Base-by-base conservation (phyloP, 2,797 vertebrate genomes). In the Stomatorhinus walkeri region DNA sequence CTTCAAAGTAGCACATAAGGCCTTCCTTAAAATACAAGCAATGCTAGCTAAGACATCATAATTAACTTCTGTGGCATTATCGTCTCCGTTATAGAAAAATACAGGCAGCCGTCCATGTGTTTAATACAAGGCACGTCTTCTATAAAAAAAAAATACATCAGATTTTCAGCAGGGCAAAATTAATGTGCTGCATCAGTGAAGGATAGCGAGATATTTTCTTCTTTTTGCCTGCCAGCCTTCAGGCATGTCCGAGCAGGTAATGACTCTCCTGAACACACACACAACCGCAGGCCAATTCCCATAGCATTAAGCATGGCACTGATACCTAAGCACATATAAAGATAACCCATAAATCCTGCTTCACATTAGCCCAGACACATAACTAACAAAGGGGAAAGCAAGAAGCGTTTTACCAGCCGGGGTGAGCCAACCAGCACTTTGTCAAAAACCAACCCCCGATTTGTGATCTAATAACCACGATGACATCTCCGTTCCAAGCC, bases 241-340 rank as follows among this genome's bases (percentile, higher is more conserved):
- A 88, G 76, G 79, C 88, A 89, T 61, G 90, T 68, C 88, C n/a
- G 64, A 76, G 88, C 90, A 89, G 28, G 86, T 87, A 54, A 86
- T 90, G 89, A 85, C 36, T 89, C 89, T 89, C 76, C 56, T 59
- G 12, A 89, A 89, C 89, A 88, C 59, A 89, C 59, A 79, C 43
- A 89, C 72, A 86, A 89, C 89, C 89, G 32, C 51, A 61, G 79
- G 89, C 88, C 88, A 76, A 87, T 89, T 91, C 90, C 90, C 88
- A 89, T 43, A 89, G 28, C 64, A 8, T 49, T 51, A 72, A 87
- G 83, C 85, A 52, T 28, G 56, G 87, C 28, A 40, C 87, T 87
- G 12, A 88, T 54, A 88, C 76, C 76, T 28, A 72, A 79, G 85
- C 32, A 89, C 85, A 54, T 64, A 86, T 61, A 72, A 85, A 48